A percentile compares a stretch with the other conserved stretches of the same genome.
Conservation (phyloP, 2,888 invertebrate species). For the Watsonalla cultraria region DNA sequence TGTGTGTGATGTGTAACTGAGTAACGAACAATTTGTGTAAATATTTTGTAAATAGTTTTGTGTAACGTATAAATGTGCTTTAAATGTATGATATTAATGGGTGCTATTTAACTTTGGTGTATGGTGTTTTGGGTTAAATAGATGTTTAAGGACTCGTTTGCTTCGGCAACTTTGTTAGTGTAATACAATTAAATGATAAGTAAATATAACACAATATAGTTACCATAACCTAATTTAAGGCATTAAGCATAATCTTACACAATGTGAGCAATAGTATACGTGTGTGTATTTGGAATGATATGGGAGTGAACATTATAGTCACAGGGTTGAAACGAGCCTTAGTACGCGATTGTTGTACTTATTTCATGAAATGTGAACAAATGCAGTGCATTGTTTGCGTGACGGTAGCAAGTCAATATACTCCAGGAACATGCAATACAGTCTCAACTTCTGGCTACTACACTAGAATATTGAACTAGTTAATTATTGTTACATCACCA, state of each 20-base stretch:
- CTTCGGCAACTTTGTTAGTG: slow-evolving; percentile 39
- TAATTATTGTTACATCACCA: slow-evolving; percentile 35
- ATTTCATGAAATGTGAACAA: slow-evolving; percentile 27
- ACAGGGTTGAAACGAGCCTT: slow-evolving; percentile 60
- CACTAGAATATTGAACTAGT: slow-evolving; percentile 20
- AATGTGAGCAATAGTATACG: slow-evolving; percentile 70
- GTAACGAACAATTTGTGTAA: slow-evolving; percentile 48
- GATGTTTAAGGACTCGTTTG: slow-evolving; percentile 32
- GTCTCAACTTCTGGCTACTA: slow-evolving; percentile 16
- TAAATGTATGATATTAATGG: slow-evolving; percentile 72
- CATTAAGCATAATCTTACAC: slow-evolving; percentile 60
- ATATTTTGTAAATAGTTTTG: slow-evolving; percentile 56
- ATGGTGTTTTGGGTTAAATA: slow-evolving; percentile 51
- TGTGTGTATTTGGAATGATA: slow-evolving; percentile 34
- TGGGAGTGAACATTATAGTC: slow-evolving; percentile 35
- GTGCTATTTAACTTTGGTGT: slow-evolving; percentile 74
- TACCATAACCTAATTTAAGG: slow-evolving; percentile 59
- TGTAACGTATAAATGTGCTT: slow-evolving; percentile 59
- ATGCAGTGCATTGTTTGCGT: slow-evolving; percentile 32
- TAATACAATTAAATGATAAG: slow-evolving; percentile 27
- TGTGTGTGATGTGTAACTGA: slow-evolving; percentile 27
- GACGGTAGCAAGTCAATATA: slow-evolving; percentile 25
- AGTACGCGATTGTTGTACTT: slow-evolving; percentile 43
- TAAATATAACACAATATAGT: slow-evolving; percentile 54
- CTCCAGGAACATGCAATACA: slow-evolving; percentile 15